Conservation (phyloP, 2,888 invertebrate genomes). For the Gnatocerus cornutus region DNA sequence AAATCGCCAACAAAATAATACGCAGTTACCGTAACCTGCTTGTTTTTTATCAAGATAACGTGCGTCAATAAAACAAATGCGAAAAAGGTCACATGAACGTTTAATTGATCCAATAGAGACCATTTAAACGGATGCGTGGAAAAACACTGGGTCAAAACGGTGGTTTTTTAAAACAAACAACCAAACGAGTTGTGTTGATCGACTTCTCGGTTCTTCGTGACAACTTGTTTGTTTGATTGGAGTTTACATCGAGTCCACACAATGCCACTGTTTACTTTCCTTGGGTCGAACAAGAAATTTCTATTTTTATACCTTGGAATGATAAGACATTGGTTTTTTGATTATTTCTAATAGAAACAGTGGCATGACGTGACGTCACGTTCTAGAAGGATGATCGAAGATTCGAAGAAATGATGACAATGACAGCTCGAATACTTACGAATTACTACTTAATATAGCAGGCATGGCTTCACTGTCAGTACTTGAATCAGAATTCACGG, state of each 20-base stretch:
- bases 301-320: slow-evolving; percentile 22
- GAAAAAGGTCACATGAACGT: slow-evolving; percentile 16
- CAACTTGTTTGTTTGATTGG: slow-evolving; percentile 18
- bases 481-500: slow-evolving; percentile 67
- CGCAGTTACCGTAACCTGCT: slow-evolving; percentile 27
- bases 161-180: slow-evolving; percentile 38
- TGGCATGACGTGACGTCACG: background rate
- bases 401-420: background rate
- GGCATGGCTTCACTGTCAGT: slow-evolving; percentile 70
- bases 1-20: slow-evolving; percentile 34
- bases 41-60: slow-evolving; percentile 17
- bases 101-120: slow-evolving; percentile 36
- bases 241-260: slow-evolving; percentile 28
- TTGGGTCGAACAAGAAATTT: slow-evolving; percentile 8
- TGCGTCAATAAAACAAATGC: slow-evolving; percentile 17
- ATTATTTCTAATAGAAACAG: background rate
- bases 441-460: slow-evolving; percentile 68
- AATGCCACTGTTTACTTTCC: slow-evolving; percentile 30
- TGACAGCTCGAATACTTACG: slow-evolving; percentile 63
- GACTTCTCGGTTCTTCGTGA: background rate
- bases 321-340: slow-evolving; percentile 13
- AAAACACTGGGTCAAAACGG: slow-evolving; percentile 48
- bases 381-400: slow-evolving; percentile 4
- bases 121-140: slow-evolving; percentile 30
- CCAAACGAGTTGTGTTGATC: slow-evolving; percentile 33